Base-by-base conservation (phyloP, 2,113 vertebrate genomes). In the Hemiprocne comata region DNA sequence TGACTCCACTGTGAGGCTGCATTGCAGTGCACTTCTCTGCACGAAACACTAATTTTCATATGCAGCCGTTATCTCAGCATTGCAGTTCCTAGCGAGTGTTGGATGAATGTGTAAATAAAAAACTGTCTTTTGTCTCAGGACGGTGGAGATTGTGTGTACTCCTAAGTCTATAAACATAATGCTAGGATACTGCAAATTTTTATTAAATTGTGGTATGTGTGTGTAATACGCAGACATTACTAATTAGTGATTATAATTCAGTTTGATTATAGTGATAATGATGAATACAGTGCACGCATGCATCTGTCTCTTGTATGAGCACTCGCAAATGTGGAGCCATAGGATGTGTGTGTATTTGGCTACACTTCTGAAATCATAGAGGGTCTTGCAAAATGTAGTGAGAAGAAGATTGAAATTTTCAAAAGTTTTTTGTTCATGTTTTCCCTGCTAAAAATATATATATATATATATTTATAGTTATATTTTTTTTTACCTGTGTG, bases 21-120 rank as follows among this genome's bases (percentile, higher is more conserved):
- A 0, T 8, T 5, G 40, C 31, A 1, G 3, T 5, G 57, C 34
- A 7, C 48, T 50, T 6, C 2, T 17, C 46, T 6, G 21, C 15
- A 1, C 10, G 11, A 11, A 57, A 10, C 17, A 1, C 9, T 11
- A 1, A 2, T 72, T 28, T 31, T 36, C 34, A 4, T 3, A 6
- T 50, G 26, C 79, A 57, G 50, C 31, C 40, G 64, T 73, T 81
- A 48, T 10, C 61, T 20, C 28, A 6, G 54, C 31, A 55, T 6
- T 7, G 62, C 58, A 44, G 0, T 17, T 55, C 34, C 23, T 28
- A 4, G 57, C 29, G 10, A 10, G 46, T 2, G 36, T 23, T 4
- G 65, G 19, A 9, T 33, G 34, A 38, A 29, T 2, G 18, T 29
- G 57, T 50, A 24, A 24, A 36, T 71, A 15, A 34, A 15, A 34